Percentiles rank a stretch among this genome's conserved stretches.
phyloP scores from a whole-genome alignment of 2,797 vertebrate genomes.

The Scyliorhinus canicula region DNA sequence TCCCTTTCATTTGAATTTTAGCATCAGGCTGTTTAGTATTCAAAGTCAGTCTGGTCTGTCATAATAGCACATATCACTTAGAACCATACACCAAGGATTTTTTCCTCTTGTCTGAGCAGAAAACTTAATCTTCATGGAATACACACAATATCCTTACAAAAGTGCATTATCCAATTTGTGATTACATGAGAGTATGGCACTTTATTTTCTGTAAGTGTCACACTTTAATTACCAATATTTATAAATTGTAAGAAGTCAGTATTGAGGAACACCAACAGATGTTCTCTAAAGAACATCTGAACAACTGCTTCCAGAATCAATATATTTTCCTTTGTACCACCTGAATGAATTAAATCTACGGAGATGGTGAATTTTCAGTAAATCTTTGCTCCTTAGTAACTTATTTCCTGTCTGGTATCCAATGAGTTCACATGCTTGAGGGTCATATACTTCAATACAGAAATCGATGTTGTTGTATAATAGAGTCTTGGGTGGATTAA shows the following conservation, averaged over 20 bases:
- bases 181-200: neutral
- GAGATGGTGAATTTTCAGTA: neutral
- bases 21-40: conserved; percentile 25
- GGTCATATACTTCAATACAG: neutral
- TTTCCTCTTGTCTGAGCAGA: conserved; percentile 29
- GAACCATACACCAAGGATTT: conserved; percentile 17
- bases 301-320: neutral
- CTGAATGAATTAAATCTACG: neutral
- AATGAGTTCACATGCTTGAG: neutral
- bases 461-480: neutral
- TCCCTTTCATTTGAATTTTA: conserved; percentile 28
- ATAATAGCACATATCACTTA: conserved; percentile 35
- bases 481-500: neutral
- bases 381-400: neutral
- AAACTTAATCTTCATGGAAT: conserved; percentile 18
- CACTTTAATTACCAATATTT: conserved; percentile 22
- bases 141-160: conserved; percentile 31
- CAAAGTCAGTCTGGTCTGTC: conserved; percentile 29
- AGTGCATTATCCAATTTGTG: conserved; percentile 30
- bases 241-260: neutral
- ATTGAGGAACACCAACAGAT: neutral
- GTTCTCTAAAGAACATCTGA: neutral
- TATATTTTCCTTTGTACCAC: neutral
- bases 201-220: conserved; percentile 20
- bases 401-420: neutral